Evolutionary conservation across 2,113 vertebrate species (phyloP).

Genomic region (Myotis brandtii): DNA sequence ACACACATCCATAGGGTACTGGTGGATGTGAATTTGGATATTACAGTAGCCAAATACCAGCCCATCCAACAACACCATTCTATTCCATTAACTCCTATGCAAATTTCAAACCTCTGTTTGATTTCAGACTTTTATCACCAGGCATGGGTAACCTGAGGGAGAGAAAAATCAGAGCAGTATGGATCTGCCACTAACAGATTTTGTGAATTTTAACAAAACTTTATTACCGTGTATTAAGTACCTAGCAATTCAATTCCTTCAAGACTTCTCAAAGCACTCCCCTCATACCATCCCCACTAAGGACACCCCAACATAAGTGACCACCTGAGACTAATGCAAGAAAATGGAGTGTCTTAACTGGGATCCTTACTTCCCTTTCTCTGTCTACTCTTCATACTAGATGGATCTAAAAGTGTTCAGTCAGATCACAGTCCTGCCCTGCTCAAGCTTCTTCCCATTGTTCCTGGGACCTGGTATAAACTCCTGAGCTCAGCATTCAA

Average conservation of each 20-base stretch:
- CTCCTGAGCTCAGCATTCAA: slow-evolving; percentile 1
- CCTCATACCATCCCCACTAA: background rate
- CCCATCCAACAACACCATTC: background rate
- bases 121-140: background rate
- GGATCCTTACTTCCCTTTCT: background rate
- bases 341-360: background rate
- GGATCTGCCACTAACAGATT: background rate
- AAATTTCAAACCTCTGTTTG: background rate
- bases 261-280: background rate
- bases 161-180: background rate
- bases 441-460: background rate
- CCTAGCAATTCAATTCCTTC: background rate
- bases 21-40: background rate
- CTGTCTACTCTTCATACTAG: background rate
- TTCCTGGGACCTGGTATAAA: background rate
- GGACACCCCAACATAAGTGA: background rate
- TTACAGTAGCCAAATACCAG: background rate
- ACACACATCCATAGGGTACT: background rate
- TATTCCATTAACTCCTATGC: background rate
- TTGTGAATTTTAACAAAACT: background rate
- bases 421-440: background rate
- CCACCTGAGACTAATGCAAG: background rate
- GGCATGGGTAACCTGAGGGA: background rate
- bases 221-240: background rate
- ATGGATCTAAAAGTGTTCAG: background rate